Evolutionary conservation across 2,888 invertebrate genomes (phyloP).

Genomic region (Gymnoscelis rufifasciata): DNA sequence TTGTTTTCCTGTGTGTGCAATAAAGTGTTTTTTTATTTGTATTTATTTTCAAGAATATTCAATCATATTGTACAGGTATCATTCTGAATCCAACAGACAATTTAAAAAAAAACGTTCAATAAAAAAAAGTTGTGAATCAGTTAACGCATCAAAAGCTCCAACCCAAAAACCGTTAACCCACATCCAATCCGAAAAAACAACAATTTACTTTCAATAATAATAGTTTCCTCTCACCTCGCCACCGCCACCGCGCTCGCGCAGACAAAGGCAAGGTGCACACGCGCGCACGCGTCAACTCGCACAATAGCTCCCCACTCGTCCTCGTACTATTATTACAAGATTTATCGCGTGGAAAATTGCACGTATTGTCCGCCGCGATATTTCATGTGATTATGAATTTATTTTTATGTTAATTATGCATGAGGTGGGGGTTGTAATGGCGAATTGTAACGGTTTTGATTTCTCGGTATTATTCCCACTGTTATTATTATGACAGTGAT

Average conservation of each 20-base stretch:
- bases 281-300: slow-evolving; percentile 57
- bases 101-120: background rate
- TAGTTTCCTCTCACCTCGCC: slow-evolving; percentile 37
- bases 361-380: slow-evolving; percentile 67
- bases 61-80: too few species aligned
- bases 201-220: slow-evolving; percentile 34
- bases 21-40: too few species aligned
- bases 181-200: slow-evolving; percentile 25
- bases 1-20: too few species aligned
- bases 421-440: slow-evolving; percentile 44
- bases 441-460: slow-evolving; percentile 39
- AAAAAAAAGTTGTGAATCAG: background rate
- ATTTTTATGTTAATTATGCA: slow-evolving; percentile 72
- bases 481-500: slow-evolving; percentile 6
- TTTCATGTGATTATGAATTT: slow-evolving; percentile 73
- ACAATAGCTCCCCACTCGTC: slow-evolving; percentile 42
- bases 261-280: slow-evolving; percentile 67
- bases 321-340: slow-evolving; percentile 75
- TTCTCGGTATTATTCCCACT: slow-evolving; percentile 19
- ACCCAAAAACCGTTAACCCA: slow-evolving; percentile 25
- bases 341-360: slow-evolving; percentile 78
- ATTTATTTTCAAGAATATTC: too few species aligned
- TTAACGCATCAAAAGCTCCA: background rate
- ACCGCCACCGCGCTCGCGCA: slow-evolving; percentile 37
- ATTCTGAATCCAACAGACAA: too few species aligned